Percentiles rank a stretch among this genome's conserved stretches.
Evolutionary conservation across 1,140 invertebrate species (phyloP).

Genomic region (Bombus ignitus): DNA sequence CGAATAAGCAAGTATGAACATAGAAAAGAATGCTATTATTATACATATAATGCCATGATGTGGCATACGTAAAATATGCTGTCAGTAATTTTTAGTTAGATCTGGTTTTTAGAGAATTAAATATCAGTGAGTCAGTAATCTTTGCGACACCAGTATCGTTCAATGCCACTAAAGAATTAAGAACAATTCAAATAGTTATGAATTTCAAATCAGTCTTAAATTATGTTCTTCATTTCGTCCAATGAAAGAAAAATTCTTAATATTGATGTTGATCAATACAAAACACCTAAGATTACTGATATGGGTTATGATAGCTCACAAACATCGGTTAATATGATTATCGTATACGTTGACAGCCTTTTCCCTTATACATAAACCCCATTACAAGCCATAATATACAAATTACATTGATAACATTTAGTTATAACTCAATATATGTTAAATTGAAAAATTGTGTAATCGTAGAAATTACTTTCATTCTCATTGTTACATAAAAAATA

Average conservation of each 20-base stretch:
- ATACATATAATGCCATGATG: slow-evolving; percentile 8
- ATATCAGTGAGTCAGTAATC: neutral
- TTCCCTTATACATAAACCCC: slow-evolving; percentile 69
- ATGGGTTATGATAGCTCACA: slow-evolving; percentile 22
- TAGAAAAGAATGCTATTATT: slow-evolving; percentile 11
- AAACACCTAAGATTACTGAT: slow-evolving; percentile 8
- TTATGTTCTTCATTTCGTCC: neutral
- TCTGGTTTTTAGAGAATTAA: neutral
- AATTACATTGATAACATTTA: slow-evolving; percentile 41
- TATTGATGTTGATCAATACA: slow-evolving; percentile 11
- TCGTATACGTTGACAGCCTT: slow-evolving; percentile 46
- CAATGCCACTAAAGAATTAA: neutral
- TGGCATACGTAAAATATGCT: neutral
- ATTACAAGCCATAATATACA: slow-evolving; percentile 60
- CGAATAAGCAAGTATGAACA: neutral
- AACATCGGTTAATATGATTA: slow-evolving; percentile 56
- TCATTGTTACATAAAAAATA: slow-evolving; percentile 52
- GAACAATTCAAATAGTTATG: neutral
- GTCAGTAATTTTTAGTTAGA: neutral
- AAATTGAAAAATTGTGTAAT: slow-evolving; percentile 53
- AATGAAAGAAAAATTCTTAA: slow-evolving; percentile 16
- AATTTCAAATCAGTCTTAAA: slow-evolving; percentile 5
- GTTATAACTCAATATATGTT: slow-evolving; percentile 44
- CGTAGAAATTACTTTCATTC: slow-evolving; percentile 55
- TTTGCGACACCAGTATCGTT: neutral